phyloP scores from a whole-genome alignment of 1,140 invertebrate genomes.

The Drosophila kepulauana region DNA sequence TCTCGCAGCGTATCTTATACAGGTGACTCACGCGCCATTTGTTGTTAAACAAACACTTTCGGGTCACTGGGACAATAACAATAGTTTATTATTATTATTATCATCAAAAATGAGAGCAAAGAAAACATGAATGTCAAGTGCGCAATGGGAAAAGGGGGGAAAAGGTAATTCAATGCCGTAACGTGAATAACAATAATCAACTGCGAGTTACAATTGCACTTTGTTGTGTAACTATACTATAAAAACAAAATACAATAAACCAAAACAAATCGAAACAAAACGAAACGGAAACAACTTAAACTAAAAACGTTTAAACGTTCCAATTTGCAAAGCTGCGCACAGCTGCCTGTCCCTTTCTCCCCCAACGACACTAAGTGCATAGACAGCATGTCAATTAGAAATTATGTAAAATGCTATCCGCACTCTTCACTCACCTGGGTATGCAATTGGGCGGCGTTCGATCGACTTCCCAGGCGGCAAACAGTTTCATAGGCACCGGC shows the following conservation, averaged over 20 bases:
- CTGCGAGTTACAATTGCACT: constrained; percentile 33
- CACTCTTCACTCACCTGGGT: constrained; percentile 90
- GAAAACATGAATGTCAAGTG: constrained; percentile 34
- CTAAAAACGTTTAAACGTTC: no score
- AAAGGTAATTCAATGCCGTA: background rate
- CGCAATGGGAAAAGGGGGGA: background rate
- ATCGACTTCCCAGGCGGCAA: constrained; percentile 99
- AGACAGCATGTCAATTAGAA: constrained; percentile 20
- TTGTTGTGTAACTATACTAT: constrained; percentile 26
- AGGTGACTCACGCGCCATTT: constrained; percentile 26
- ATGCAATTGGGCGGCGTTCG: constrained; percentile 98
- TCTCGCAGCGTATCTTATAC: constrained; percentile 12
- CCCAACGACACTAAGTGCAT: background rate
- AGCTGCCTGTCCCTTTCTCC: background rate
- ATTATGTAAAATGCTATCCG: constrained; percentile 25
- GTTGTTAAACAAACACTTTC: constrained; percentile 8
- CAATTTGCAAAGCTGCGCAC: background rate
- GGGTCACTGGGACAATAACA: constrained; percentile 31
- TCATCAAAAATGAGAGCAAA: background rate
- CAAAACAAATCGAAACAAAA: background rate
- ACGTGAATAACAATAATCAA: constrained; percentile 3
- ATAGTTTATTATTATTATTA: background rate
- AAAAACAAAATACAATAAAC: no score
- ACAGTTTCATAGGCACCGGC: constrained; percentile 98
- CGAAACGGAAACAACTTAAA: background rate